A percentile compares a stretch with the other conserved stretches of the same genome.
Conservation (phyloP, 2,888 invertebrate species). For the Agrochola circellaris region DNA sequence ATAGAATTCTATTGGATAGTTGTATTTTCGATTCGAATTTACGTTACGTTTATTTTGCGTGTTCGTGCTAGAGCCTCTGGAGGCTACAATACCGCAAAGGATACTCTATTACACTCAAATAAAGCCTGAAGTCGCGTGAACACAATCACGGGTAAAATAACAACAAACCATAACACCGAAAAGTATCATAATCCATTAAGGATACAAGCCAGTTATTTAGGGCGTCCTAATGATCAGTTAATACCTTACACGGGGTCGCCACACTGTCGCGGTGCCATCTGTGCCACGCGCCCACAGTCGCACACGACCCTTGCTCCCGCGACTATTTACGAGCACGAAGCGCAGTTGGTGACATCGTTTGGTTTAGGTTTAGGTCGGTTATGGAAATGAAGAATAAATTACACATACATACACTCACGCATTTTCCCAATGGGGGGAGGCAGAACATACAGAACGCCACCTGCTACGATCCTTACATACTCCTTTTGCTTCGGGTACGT, state of each 20-base stretch:
- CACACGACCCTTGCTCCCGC: conserved; percentile 11
- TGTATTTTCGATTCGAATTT: not conserved
- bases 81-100: not conserved
- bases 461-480: too few relatives aligned
- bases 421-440: too few relatives aligned
- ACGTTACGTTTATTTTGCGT: not conserved
- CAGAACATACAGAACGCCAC: too few relatives aligned
- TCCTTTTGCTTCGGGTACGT: too few relatives aligned
- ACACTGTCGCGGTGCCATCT: conserved; percentile 41
- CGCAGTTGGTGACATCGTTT: conserved; percentile 28
- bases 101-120: not conserved
- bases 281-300: conserved; percentile 22
- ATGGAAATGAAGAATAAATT: too few relatives aligned
- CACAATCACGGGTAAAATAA: conserved; percentile 13
- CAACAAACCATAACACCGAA: conserved; percentile 6
- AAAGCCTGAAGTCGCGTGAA: not conserved
- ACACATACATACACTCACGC: too few relatives aligned
- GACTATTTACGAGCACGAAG: conserved; percentile 47
- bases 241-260: conserved; percentile 40
- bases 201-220: conserved; percentile 41
- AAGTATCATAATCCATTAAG: conserved; percentile 45
- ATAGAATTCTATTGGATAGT: too few relatives aligned
- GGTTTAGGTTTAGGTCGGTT: too few relatives aligned
- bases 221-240: conserved; percentile 63
- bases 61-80: not conserved